Conservation (phyloP, 2,888 invertebrate genomes). For the Acheta domesticus region DNA sequence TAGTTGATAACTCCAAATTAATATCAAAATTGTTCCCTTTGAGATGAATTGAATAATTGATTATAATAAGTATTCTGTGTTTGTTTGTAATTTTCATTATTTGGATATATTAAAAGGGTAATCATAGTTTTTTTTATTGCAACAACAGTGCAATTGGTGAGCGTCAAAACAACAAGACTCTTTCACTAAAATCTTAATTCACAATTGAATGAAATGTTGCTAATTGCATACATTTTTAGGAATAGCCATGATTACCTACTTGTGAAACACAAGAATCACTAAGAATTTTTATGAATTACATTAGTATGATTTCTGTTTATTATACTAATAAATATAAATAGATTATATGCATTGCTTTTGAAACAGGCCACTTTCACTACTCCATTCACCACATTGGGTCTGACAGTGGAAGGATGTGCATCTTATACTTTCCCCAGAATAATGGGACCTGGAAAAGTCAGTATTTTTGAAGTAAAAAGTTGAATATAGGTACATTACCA, state of each 20-base stretch:
- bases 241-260: no score
- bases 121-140: background rate
- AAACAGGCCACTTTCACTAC: constrained; percentile 78
- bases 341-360: background rate
- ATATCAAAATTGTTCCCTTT: no score
- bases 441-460: constrained; percentile 60
- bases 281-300: background rate
- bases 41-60: no score
- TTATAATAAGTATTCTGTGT: no score
- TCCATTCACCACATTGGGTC: constrained; percentile 80
- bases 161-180: no score
- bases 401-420: constrained; percentile 87
- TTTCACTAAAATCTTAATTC: no score
- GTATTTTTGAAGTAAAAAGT: background rate
- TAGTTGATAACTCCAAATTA: no score
- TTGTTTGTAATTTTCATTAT: constrained; percentile 29
- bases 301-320: no score
- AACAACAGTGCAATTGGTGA: no score
- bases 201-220: no score
- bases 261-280: background rate
- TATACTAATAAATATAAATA: no score
- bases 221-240: no score
- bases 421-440: constrained; percentile 78
- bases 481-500: background rate
- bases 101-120: background rate